Conservation (phyloP, 2,797 vertebrate species). For the Chaetophractus vellerosus region DNA sequence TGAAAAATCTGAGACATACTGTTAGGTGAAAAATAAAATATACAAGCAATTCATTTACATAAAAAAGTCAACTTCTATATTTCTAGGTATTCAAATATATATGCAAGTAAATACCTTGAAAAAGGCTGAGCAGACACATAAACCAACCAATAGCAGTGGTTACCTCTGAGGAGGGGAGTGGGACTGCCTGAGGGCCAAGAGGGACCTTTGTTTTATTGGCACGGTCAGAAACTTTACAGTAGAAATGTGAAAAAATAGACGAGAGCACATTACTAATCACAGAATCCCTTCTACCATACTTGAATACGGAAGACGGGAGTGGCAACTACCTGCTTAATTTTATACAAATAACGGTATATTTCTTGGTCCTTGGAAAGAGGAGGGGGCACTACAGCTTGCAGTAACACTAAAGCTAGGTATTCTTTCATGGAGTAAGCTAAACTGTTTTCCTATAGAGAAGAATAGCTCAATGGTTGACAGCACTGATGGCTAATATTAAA, state of each 20-base stretch:
- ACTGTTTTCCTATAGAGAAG: neutral
- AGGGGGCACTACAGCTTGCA: neutral
- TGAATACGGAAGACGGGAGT: neutral
- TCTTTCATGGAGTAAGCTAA: neutral
- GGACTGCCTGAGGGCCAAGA: neutral
- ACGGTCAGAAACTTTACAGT: neutral
- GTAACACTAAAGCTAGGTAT: neutral
- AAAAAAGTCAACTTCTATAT: neutral
- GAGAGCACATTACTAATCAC: neutral
- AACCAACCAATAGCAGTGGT: too few species aligned
- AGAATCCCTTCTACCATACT: neutral
- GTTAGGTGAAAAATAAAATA: neutral
- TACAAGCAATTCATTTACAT: neutral
- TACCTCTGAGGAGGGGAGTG: neutral
- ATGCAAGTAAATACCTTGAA: neutral
- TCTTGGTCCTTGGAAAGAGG: neutral
- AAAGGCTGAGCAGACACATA: neutral
- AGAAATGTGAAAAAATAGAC: neutral
- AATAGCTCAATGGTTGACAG: neutral
- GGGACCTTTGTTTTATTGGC: neutral
- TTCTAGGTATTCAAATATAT: neutral
- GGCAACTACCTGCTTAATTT: neutral
- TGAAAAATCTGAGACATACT: slow-evolving; percentile 16
- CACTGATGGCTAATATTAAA: neutral
- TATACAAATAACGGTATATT: neutral